Evolutionary conservation across 2,797 vertebrate species (phyloP), one percentile per base, ranked within the genome.

Genomic region (Hoplostethus atlanticus): DNA sequence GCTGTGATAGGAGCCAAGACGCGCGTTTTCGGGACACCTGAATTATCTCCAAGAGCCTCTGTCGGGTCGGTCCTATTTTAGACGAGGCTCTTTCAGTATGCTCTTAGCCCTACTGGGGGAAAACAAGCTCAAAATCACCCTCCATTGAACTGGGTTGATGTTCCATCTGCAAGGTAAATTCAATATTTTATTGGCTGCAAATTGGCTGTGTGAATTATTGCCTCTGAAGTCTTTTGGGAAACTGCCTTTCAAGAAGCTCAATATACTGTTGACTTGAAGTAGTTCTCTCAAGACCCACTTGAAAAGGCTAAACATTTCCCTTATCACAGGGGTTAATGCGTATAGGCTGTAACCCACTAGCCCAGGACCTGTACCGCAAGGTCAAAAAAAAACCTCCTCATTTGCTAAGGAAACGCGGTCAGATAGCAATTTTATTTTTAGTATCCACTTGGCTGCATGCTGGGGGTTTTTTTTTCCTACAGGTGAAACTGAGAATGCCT

Each of bases 81-180:
- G 64, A 42, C 80, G 55, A 83, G 69, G 64, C 69, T 47, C 78
- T 84, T 62, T 80, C 69, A 79, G 77, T 48, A 91, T 89, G 91
- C 85, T 59, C 69, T 51, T 86, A 72, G 64, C 73, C 42, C 75
- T 40, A 54, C 60, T 16, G 78, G 79, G 80, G 82, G 83, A 84
- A 77, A 54, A 89, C 40, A 50, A 34, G 80, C 77, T 73, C 87
- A 66, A 70, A 66, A 72, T 53, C 84, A 80, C 68, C 80, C 85
- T 76, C 73, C 76, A 82, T 64, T 90, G 87, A 92, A 83, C 90
- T 58, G 84, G 87, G 84, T 91, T 86, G 83, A 94, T 88, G 89
- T 89, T 90, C 88, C 87, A 87, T 87, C 87, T 86, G 81, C 83
- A 92, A 95, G 95, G 95, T 96, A 95, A 90, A 87, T 79, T n/a